phyloP scores from a whole-genome alignment of 2,888 invertebrate species.

The Eubasilissa splendida region DNA sequence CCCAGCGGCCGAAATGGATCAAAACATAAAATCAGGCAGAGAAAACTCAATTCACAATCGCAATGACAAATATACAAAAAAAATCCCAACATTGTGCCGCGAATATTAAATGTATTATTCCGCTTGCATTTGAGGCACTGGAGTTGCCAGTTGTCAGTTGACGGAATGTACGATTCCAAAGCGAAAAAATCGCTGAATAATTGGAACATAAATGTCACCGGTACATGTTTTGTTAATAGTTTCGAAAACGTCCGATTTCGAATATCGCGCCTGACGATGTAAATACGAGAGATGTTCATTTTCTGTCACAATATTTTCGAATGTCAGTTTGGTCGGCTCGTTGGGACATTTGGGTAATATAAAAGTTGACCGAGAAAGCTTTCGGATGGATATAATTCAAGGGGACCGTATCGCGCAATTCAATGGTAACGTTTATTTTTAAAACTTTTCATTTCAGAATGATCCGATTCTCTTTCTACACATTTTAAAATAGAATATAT shows the following conservation, averaged over 20 bases:
- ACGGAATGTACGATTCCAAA: slow-evolving; percentile 10
- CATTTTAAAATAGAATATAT: too few relatives aligned
- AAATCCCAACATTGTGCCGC: too few relatives aligned
- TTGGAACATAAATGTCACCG: slow-evolving; percentile 26
- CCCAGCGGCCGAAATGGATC: background rate
- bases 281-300: slow-evolving; percentile 5
- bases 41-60: too few relatives aligned
- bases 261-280: background rate
- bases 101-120: background rate
- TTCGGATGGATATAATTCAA: too few relatives aligned
- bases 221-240: slow-evolving; percentile 33
- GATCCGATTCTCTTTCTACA: too few relatives aligned
- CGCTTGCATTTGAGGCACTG: background rate
- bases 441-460: too few relatives aligned
- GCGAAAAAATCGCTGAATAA: slow-evolving; percentile 7
- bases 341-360: background rate
- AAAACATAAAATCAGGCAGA: too few relatives aligned
- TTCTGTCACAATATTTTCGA: slow-evolving; percentile 4
- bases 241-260: slow-evolving; percentile 15
- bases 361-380: too few relatives aligned
- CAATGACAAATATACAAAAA: too few relatives aligned
- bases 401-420: too few relatives aligned
- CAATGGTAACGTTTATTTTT: too few relatives aligned
- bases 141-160: background rate
- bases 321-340: slow-evolving; percentile 2